A percentile compares a stretch with the other conserved stretches of the same genome.
phyloP scores from a whole-genome alignment of 2,113 vertebrate genomes.

The Cinclus cinclus region DNA sequence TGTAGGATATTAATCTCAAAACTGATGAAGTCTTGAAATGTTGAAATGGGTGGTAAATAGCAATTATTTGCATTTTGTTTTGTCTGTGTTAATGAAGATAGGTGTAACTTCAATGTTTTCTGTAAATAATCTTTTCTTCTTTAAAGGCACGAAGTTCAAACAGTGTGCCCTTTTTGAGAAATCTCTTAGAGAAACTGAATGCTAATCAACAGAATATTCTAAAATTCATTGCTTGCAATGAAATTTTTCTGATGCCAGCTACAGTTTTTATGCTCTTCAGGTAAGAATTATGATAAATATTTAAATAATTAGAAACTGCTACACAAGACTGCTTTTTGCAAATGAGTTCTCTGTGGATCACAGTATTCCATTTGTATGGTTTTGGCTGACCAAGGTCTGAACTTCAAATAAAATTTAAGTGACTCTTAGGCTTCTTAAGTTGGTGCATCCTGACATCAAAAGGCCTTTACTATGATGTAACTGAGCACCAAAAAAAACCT shows the following conservation, averaged over 20 bases:
- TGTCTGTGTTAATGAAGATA: neutral
- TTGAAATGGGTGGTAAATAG: neutral
- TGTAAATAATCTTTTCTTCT: slow-evolving; percentile 9
- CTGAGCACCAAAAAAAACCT: neutral
- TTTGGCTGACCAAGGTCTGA: neutral
- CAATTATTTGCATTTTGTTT: neutral
- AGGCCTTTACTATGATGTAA: neutral
- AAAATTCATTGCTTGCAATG: slow-evolving; percentile 97
- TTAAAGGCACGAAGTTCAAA: slow-evolving; percentile 86
- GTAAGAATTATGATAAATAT: slow-evolving; percentile 70
- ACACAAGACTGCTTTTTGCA: neutral
- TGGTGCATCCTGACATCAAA: neutral
- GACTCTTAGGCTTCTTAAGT: neutral
- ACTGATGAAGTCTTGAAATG: neutral
- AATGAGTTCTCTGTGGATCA: neutral
- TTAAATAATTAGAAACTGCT: neutral
- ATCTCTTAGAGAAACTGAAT: slow-evolving; percentile 89
- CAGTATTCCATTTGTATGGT: neutral
- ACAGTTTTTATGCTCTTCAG: slow-evolving; percentile 98
- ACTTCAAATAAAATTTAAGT: neutral
- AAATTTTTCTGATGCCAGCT: slow-evolving; percentile 98
- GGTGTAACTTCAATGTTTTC: neutral
- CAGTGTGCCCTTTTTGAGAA: slow-evolving; percentile 88
- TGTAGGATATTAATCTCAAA: neutral
- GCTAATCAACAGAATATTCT: slow-evolving; percentile 97